A percentile compares a stretch with the other conserved stretches of the same genome.
phyloP scores from a whole-genome alignment of 2,113 vertebrate genomes.

The Notothenia rossii region DNA sequence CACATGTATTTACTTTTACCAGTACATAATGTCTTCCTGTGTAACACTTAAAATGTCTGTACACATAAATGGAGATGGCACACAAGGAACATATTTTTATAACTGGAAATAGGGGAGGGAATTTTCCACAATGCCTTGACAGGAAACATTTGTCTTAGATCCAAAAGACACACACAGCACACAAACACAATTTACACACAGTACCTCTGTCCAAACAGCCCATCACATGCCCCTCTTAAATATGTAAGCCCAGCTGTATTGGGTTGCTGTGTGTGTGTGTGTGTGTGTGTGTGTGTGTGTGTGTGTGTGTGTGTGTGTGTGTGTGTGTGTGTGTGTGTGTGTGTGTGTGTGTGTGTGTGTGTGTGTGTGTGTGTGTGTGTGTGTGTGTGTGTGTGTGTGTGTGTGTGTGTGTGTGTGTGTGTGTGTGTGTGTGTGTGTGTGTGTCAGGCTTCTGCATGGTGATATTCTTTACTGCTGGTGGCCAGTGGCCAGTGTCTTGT shows the following conservation, averaged over 20 bases:
- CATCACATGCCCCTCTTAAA: conserved; percentile 31
- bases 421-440: neutral
- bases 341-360: too few relatives aligned
- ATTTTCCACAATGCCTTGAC: conserved; percentile 61
- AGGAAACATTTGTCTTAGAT: conserved; percentile 51
- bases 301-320: too few relatives aligned
- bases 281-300: too few relatives aligned
- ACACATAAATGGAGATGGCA: neutral
- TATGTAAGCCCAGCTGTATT: conserved; percentile 46
- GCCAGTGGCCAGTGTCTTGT: neutral
- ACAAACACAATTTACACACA: too few relatives aligned
- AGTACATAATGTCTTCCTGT: neutral
- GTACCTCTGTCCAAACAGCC: conserved; percentile 14
- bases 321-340: too few relatives aligned
- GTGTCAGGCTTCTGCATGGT: neutral
- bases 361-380: neutral
- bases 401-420: neutral
- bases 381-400: neutral
- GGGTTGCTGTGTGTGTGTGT: conserved; percentile 14
- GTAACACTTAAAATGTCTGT: neutral
- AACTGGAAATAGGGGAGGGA: conserved; percentile 35
- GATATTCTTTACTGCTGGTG: conserved; percentile 35
- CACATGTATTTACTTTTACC: neutral
- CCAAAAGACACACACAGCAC: neutral
- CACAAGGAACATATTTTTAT: neutral